Base-by-base conservation (phyloP, 2,113 vertebrate species). In the Macaca fascicularis region DNA sequence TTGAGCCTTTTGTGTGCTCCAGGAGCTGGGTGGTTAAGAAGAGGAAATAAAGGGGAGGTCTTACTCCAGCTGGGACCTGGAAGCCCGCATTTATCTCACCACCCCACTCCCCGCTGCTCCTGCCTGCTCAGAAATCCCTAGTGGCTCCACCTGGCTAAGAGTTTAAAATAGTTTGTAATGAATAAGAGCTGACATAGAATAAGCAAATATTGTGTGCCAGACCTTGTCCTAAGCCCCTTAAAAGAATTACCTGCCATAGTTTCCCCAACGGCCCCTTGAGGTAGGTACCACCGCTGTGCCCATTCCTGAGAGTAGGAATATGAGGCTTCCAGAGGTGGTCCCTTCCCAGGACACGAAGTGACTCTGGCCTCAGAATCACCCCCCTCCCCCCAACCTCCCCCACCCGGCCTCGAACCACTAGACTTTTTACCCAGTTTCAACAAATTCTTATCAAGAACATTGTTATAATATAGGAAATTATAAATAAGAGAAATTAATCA, bases 401-500 rank as follows among this genome's bases (percentile, higher is more conserved):
- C 6, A 20, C 6, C 52, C 52, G 19, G 19, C 52, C 76, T 30
- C 30, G 50, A 90, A 95, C 52, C 80, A 72, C 35, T 76, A 61
- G 81, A 35, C 90, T 92, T 90, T 81, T 89, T 45, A 70, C 57
- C 72, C 79, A 76, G 3, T 80, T 75, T 75, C 81, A 40, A 89
- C 40, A 27, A 92, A 61, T 84, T 90, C 70, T 93, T 93, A 64
- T 59, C 61, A 70, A 43, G 5, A 79, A 70, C 48, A 74, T 90
- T 95, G 67, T 93, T 79, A 20, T 52, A 88, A 50, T 16, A 43
- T 25, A 82, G 80, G 32, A 80, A 85, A 79, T 76, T 76, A 82
- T 61, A 97, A 90, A 55, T 35, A 61, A 61, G 52, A 88, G 11
- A 86, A 52, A 75, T 76, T 30, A 76, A 70, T 95, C 80, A 86